Percentiles rank a stretch among this genome's conserved stretches.
Evolutionary conservation across 2,113 vertebrate species (phyloP).

Genomic region (Propithecus coquereli): DNA sequence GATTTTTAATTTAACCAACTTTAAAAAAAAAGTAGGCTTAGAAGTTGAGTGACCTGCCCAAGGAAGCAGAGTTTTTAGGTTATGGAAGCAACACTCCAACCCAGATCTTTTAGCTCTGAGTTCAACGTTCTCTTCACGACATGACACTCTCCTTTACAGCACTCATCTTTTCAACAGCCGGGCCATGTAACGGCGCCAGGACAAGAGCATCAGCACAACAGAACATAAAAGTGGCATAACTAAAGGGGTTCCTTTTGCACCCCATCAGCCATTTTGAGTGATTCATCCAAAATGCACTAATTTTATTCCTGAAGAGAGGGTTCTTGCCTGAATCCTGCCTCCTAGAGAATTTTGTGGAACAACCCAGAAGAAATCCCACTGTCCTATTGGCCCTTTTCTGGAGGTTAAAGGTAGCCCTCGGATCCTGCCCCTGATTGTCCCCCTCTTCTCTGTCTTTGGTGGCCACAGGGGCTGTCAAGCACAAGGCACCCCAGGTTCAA

Average conservation of each 20-base stretch:
- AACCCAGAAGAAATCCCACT: neutral
- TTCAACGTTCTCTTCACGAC: neutral
- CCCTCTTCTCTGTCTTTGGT: neutral
- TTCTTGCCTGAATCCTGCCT: neutral
- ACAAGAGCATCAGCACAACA: accelerated
- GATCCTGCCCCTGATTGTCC: accelerated
- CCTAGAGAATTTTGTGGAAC: neutral
- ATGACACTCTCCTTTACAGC: neutral
- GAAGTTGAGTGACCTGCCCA: neutral
- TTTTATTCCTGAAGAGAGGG: neutral
- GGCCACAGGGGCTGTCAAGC: neutral
- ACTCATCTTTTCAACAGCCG: neutral
- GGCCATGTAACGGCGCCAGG: accelerated
- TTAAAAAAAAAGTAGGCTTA: neutral
- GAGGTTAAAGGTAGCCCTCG: neutral
- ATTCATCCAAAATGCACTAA: neutral
- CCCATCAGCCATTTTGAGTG: accelerated
- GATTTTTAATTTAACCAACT: neutral
- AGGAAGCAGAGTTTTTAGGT: neutral
- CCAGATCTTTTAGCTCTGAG: neutral
- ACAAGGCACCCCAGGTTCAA: neutral
- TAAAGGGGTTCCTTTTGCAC: accelerated
- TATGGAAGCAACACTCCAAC: accelerated
- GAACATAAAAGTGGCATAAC: neutral
- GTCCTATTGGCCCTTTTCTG: neutral